These are phyloP conservation scores for Armadillidium nasatum DNA, from an alignment of 1,140 invertebrate genomes.

Conservation along the genomic window DNA sequence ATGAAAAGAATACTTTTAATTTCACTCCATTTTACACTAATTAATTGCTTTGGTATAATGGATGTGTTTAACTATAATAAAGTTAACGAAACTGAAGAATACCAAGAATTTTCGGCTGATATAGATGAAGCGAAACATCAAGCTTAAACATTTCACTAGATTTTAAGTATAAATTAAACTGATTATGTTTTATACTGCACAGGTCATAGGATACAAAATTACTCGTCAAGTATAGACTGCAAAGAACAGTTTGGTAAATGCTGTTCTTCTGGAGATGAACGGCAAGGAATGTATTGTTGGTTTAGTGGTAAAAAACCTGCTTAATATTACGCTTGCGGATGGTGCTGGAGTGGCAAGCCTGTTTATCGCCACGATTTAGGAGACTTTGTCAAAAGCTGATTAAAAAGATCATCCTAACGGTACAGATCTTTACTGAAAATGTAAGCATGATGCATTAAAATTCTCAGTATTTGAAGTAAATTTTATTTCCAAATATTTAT, in stretches of 20 bases:
- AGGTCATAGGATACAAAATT: neutral
- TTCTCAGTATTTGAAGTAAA: too few species aligned
- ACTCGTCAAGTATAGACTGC: neutral
- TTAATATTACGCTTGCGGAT: neutral
- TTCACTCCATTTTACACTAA: too few species aligned
- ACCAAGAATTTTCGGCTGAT: neutral
- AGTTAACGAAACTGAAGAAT: neutral
- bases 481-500: too few species aligned
- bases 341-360: neutral
- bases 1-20: too few species aligned
- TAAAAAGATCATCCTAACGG: too few species aligned
- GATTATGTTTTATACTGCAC: neutral
- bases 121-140: neutral
- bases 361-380: neutral
- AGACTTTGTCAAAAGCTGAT: neutral
- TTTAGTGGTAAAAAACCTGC: neutral
- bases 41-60: too few species aligned
- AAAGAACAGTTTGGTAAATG: neutral
- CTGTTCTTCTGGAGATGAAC: neutral
- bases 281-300: neutral
- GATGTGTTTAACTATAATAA: neutral
- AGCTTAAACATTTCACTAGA: neutral
- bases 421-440: too few species aligned
- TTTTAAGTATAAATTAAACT: neutral
- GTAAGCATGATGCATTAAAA: too few species aligned